Conservation (phyloP, 2,888 invertebrate genomes). For the Cerastis rubricosa region DNA sequence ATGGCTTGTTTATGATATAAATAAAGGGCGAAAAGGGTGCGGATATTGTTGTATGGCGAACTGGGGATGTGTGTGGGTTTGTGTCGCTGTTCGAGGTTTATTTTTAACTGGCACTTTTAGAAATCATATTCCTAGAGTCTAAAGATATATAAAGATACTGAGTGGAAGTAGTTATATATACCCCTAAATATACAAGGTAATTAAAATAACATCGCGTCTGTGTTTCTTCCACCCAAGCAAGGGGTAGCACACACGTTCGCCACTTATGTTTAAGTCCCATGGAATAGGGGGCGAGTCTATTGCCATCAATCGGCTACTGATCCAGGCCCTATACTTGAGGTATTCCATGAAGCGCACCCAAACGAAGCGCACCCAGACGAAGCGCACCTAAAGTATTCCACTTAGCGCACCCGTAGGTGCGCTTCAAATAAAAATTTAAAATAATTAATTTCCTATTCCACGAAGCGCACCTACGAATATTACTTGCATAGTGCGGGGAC, state of each 20-base stretch:
- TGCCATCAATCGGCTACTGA: not conserved
- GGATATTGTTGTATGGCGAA: constrained; percentile 1
- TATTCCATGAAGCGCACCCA: too few relatives aligned
- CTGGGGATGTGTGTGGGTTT: not conserved
- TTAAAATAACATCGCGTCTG: not conserved
- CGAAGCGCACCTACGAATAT: too few relatives aligned
- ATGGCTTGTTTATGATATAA: constrained; percentile 53
- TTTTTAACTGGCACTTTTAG: not conserved
- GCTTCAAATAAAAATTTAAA: too few relatives aligned
- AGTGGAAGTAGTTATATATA: not conserved
- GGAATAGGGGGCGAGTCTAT: not conserved
- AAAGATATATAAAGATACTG: not conserved
- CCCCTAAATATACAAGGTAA: not conserved
- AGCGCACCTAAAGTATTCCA: too few relatives aligned
- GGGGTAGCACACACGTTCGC: not conserved
- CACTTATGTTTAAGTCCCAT: not conserved
- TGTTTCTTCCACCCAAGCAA: too few relatives aligned
- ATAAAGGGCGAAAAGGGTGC: constrained; percentile 47
- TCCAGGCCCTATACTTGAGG: not conserved
- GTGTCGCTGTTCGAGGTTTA: not conserved
- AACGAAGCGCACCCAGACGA: too few relatives aligned
- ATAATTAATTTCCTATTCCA: too few relatives aligned
- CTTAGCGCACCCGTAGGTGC: too few relatives aligned
- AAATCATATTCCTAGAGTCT: too few relatives aligned
- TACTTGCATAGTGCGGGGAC: too few relatives aligned